Conservation (phyloP, 2,888 invertebrate species). For the Drosophila fulvimacula region DNA sequence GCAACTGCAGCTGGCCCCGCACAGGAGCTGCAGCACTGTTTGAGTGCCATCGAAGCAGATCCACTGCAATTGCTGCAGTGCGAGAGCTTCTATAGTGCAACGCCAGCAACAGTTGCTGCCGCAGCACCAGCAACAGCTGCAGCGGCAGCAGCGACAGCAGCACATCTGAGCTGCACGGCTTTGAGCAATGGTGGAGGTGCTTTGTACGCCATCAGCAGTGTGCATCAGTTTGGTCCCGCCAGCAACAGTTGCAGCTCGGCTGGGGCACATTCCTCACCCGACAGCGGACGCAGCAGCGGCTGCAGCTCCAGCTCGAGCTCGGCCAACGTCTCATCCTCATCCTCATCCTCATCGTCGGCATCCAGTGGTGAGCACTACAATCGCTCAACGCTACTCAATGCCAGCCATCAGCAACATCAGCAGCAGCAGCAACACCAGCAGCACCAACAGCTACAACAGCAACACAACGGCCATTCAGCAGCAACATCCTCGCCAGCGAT, state of each 20-base stretch:
- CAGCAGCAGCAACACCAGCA: constrained; percentile 53
- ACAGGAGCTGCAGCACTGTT: constrained; percentile 59
- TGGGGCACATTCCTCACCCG: constrained; percentile 69
- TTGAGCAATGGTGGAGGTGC: constrained; percentile 84
- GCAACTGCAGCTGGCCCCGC: constrained; percentile 27
- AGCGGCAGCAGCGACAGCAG: constrained; percentile 51
- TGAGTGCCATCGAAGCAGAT: constrained; percentile 76
- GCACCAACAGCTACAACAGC: constrained; percentile 45
- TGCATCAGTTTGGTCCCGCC: constrained; percentile 83
- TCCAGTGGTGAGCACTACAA: constrained; percentile 72
- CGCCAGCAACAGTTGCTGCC: constrained; percentile 40
- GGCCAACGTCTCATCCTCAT: constrained; percentile 65
- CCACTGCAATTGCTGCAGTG: constrained; percentile 74
- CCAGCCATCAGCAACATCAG: constrained; percentile 51
- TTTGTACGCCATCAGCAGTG: constrained; percentile 82
- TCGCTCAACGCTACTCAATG: constrained; percentile 57
- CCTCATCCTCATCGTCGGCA: constrained; percentile 71
- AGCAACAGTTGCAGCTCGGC: constrained; percentile 70
- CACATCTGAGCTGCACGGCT: constrained; percentile 63
- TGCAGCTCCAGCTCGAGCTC: constrained; percentile 70
- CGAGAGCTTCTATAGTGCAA: constrained; percentile 54
- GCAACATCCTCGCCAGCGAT: constrained; percentile 51
- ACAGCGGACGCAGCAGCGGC: constrained; percentile 75
- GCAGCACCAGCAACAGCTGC: constrained; percentile 41
- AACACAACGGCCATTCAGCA: constrained; percentile 32